These are phyloP conservation scores for Thymelicus lineola DNA, from an alignment of 2,888 invertebrate species.

Conservation along the genomic window DNA sequence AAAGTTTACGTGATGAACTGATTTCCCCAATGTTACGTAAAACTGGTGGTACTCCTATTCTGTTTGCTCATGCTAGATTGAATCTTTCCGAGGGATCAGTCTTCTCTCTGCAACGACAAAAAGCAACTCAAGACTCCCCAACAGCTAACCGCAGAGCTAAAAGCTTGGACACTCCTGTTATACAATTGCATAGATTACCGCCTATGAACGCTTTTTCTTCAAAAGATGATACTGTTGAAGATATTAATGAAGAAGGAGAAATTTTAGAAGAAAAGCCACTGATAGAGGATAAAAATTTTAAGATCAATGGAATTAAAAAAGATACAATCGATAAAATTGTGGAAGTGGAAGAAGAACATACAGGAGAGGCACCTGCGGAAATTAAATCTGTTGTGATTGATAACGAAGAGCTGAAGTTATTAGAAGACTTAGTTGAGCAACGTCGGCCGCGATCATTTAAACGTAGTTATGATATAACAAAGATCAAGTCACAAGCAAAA, in stretches of 20 bases:
- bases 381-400: slow-evolving; percentile 82
- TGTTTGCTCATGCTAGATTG: slow-evolving; percentile 92
- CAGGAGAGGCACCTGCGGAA: slow-evolving; percentile 64
- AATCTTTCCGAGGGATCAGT: slow-evolving; percentile 94
- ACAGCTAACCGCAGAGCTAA: slow-evolving; percentile 91
- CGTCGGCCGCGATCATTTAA: slow-evolving; percentile 80
- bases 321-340: slow-evolving; percentile 75
- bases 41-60: slow-evolving; percentile 90
- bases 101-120: slow-evolving; percentile 90
- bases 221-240: slow-evolving; percentile 94
- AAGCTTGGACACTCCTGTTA: slow-evolving; percentile 93
- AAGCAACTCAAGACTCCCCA: slow-evolving; percentile 90
- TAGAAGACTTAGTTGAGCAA: slow-evolving; percentile 83
- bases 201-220: slow-evolving; percentile 94
- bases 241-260: slow-evolving; percentile 88
- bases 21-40: slow-evolving; percentile 89
- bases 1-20: slow-evolving; percentile 87
- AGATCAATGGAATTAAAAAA: slow-evolving; percentile 55
- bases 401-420: slow-evolving; percentile 82
- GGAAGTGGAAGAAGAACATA: slow-evolving; percentile 83
- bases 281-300: slow-evolving; percentile 66
- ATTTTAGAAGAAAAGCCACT: slow-evolving; percentile 86
- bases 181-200: slow-evolving; percentile 91
- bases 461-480: slow-evolving; percentile 74
- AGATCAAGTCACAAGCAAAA: slow-evolving; percentile 70